phyloP scores from a whole-genome alignment of 2,113 vertebrate species.

The Syrmaticus mikado region DNA sequence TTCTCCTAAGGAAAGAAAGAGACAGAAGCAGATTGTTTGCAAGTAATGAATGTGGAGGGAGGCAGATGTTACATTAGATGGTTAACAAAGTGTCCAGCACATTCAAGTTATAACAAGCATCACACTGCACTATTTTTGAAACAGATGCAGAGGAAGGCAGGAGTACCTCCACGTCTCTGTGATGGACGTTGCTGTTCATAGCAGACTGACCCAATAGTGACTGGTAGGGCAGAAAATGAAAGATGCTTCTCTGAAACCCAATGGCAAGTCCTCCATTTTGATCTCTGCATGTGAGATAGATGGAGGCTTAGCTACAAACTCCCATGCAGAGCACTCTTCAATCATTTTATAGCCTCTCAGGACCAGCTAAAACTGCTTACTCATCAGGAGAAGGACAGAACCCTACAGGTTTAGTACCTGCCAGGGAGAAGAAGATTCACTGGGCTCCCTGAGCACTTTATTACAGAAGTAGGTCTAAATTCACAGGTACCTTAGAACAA shows the following conservation, averaged over 20 bases:
- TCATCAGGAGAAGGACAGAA: slow-evolving; percentile 49
- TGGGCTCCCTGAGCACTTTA: slow-evolving; percentile 47
- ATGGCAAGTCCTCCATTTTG: not conserved
- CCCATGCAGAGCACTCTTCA: not conserved
- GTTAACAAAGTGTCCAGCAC: not conserved
- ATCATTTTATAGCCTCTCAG: not conserved
- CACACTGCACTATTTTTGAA: not conserved
- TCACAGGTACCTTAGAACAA: slow-evolving; percentile 52
- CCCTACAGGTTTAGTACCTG: slow-evolving; percentile 39
- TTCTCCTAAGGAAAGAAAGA: slow-evolving; percentile 1
- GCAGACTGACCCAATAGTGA: not conserved
- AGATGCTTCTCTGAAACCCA: not conserved
- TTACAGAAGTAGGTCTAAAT: slow-evolving; percentile 63
- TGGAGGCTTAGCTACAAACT: slow-evolving; percentile 12
- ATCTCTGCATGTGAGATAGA: not conserved
- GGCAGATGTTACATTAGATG: not conserved
- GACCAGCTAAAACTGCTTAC: slow-evolving; percentile 29
- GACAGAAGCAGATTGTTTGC: not conserved
- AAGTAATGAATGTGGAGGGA: not conserved
- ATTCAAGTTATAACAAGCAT: not conserved
- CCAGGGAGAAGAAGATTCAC: slow-evolving; percentile 60
- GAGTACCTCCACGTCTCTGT: not conserved
- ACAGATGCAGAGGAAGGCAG: not conserved
- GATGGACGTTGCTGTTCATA: not conserved
- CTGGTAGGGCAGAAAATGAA: not conserved